Base-by-base conservation (phyloP, 2,113 vertebrate species). In the Rhynchomys soricoides region DNA sequence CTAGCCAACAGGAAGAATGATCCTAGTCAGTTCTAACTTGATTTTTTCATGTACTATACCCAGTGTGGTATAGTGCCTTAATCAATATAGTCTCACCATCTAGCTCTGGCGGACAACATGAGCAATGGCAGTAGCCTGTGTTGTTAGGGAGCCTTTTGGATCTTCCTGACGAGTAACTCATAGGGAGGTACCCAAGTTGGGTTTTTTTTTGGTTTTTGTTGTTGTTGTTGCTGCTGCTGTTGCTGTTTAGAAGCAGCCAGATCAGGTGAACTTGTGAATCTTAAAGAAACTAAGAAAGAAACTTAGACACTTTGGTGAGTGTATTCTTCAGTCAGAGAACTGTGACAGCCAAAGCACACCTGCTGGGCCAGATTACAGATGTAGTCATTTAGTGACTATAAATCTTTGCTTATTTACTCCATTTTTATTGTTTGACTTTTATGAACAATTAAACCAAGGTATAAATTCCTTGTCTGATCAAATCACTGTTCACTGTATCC, bases 391-490 rank as follows among this genome's bases (percentile, higher is more conserved):
- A 52, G 57, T 66, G 90, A 37, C 75, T 52, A 31, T 43, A 70
- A 83, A 83, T 66, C 15, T 97, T 26, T 93, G 29, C 75, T 57
- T 91, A 31, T 87, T 95, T 59, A 86, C 83, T 95, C 15, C 52
- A 45, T 43, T 85, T 83, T 59, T 68, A 86, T 95, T 50, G 22
- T 59, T 86, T 92, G 31, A 77, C 57, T 77, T 94, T 3, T 29
- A 64, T 85, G 75, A 43, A 75, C 62, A 79, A 31, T 74, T 24
- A 90, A 73, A 59, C 71, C 37, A 78, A 90, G 50, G 87, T 90
- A 75, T 55, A 87, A 79, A 64, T 94, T 64, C 70, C 64, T 91
- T 70, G 48, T 40, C 62, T 52, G 26, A 73, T 85, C 40, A 52
- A 74, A 43, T 74, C 48, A 22, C 64, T 43, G 26, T 88, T 94